A percentile compares a stretch with the other conserved stretches of the same genome.
Conservation (phyloP, 2,113 vertebrate species). For the Ramphastos sulfuratus region DNA sequence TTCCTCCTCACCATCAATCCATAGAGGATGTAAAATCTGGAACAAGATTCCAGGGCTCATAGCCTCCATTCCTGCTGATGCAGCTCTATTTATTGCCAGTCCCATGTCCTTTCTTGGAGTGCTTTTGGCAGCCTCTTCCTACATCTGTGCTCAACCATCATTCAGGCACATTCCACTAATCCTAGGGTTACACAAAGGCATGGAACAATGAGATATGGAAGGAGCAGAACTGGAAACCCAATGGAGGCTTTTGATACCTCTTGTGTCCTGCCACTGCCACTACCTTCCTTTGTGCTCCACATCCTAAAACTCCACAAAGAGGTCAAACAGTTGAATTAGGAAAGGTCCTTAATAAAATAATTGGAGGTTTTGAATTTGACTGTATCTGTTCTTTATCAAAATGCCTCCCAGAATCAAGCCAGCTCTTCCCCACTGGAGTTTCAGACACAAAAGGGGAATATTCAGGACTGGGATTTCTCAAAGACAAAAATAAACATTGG, state of each 20-base stretch:
- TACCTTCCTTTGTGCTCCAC: not conserved
- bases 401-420: not conserved
- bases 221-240: not conserved
- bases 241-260: not conserved
- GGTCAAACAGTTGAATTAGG: not conserved
- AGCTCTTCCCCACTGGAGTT: not conserved
- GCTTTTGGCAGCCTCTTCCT: constrained; percentile 39
- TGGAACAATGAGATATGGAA: not conserved
- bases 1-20: not conserved
- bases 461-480: not conserved
- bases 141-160: constrained; percentile 41
- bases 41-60: not conserved
- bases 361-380: not conserved
- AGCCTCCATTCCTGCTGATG: not conserved
- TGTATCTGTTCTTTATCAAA: not conserved
- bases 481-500: not conserved
- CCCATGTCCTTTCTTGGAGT: constrained; percentile 45
- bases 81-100: constrained; percentile 13
- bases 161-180: constrained; percentile 27
- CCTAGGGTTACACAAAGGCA: not conserved
- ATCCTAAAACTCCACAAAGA: not conserved
- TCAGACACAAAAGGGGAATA: not conserved
- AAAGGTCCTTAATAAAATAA: not conserved
- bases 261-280: rapidly evolving
- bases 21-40: not conserved